Evolutionary conservation across 1,140 invertebrate species (phyloP).

Genomic region (Asbolus verrucosus): DNA sequence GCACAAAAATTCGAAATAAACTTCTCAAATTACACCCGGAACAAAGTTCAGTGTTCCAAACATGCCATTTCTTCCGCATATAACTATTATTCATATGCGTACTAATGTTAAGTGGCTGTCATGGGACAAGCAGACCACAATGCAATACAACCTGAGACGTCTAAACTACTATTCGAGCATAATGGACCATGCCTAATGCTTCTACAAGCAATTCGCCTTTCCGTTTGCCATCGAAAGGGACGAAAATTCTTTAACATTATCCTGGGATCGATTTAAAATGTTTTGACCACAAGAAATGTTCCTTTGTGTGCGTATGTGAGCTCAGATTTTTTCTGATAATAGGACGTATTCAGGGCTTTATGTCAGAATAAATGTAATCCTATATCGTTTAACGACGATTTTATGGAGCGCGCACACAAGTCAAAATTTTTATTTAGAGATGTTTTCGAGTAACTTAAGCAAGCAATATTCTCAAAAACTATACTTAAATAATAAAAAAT

Average conservation of each 20-base stretch:
- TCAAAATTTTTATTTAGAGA: conserved; percentile 55
- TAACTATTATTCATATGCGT: conserved; percentile 41
- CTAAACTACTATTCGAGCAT: conserved; percentile 54
- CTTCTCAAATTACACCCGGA: conserved; percentile 52
- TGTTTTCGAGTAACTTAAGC: too few relatives aligned
- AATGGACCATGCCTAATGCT: conserved; percentile 51
- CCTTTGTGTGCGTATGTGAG: conserved; percentile 53
- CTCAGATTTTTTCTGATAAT: conserved; percentile 59
- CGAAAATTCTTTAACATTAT: conserved; percentile 39
- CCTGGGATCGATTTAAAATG: conserved; percentile 60
- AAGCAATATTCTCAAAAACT: too few relatives aligned
- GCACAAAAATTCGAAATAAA: conserved; percentile 38
- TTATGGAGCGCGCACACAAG: conserved; percentile 45
- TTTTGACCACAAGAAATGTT: conserved; percentile 60
- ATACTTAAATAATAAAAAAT: neutral
- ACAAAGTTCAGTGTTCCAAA: conserved; percentile 29
- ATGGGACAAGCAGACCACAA: conserved; percentile 47
- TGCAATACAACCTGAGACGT: conserved; percentile 54
- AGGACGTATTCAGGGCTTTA: conserved; percentile 60
- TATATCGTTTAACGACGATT: conserved; percentile 59
- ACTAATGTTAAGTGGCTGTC: conserved; percentile 53
- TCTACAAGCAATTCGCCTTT: conserved; percentile 19
- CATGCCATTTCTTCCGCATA: conserved; percentile 49
- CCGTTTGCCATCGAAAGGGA: conserved; percentile 23
- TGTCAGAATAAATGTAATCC: conserved; percentile 60